Evolutionary conservation across 2,113 vertebrate genomes (phyloP).

Genomic region (Zeus faber): DNA sequence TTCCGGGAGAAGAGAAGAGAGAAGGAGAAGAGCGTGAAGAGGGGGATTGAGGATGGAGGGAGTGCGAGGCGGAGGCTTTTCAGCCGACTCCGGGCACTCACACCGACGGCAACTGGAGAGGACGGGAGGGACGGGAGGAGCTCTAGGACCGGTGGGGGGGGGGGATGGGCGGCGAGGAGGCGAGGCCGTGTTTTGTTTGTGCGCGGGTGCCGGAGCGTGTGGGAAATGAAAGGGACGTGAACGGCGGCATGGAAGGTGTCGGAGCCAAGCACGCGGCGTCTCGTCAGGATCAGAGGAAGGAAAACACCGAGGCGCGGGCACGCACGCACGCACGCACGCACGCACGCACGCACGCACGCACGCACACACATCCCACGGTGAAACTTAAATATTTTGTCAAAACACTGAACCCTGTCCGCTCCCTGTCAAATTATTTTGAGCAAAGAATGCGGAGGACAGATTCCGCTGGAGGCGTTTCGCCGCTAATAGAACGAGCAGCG

Average conservation of each 20-base stretch:
- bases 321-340: not conserved
- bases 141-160: not conserved
- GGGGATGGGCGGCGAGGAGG: slow-evolving; percentile 6
- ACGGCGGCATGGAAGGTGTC: slow-evolving; percentile 22
- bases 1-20: no score
- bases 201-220: not conserved
- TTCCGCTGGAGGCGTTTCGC: slow-evolving; percentile 1
- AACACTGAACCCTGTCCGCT: not conserved
- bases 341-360: slow-evolving; percentile 6
- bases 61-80: no score
- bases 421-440: slow-evolving; percentile 33
- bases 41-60: no score
- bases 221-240: slow-evolving; percentile 17
- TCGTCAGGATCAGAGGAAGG: slow-evolving; percentile 32
- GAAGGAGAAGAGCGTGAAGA: no score
- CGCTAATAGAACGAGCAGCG: slow-evolving; percentile 5
- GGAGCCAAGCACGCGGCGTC: slow-evolving; percentile 35
- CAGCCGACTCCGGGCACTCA: no score
- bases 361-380: no score
- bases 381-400: slow-evolving; percentile 17
- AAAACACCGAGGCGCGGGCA: not conserved
- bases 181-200: slow-evolving; percentile 2
- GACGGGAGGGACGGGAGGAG: not conserved
- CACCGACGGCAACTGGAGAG: no score
- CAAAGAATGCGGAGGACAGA: slow-evolving; percentile 15